Evolutionary conservation across 2,888 invertebrate genomes (phyloP).

Genomic region (Tetramorium bicarinatum): DNA sequence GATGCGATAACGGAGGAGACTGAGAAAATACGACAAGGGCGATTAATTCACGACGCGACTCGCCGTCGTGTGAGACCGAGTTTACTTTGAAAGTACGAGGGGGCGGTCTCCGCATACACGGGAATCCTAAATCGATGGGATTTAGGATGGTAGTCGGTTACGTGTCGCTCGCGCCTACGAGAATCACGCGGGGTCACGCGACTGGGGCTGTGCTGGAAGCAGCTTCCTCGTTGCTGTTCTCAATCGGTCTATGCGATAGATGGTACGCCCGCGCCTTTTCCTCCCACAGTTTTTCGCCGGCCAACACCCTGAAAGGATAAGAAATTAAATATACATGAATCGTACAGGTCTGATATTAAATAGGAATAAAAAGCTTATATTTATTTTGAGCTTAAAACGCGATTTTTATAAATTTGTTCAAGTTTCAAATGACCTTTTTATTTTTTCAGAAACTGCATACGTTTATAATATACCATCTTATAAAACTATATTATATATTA

Average conservation of each 20-base stretch:
- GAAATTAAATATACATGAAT: background rate
- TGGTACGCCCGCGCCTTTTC: slow-evolving; percentile 82
- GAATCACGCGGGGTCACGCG: slow-evolving; percentile 81
- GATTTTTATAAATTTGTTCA: background rate
- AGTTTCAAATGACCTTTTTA: background rate
- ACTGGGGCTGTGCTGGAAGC: slow-evolving; percentile 78
- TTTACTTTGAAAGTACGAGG: slow-evolving; percentile 42
- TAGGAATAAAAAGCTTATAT: background rate
- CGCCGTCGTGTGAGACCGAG: slow-evolving; percentile 20
- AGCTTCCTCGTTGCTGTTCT: slow-evolving; percentile 79
- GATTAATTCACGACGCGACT: slow-evolving; percentile 42
- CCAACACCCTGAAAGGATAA: slow-evolving; percentile 79
- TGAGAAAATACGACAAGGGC: slow-evolving; percentile 27
- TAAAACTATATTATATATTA: too few relatives aligned
- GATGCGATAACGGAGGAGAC: slow-evolving; percentile 35
- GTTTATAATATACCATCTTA: background rate
- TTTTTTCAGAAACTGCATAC: background rate
- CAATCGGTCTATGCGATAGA: slow-evolving; percentile 73
- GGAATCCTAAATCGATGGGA: slow-evolving; percentile 56
- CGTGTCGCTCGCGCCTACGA: slow-evolving; percentile 76
- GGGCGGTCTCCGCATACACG: slow-evolving; percentile 3
- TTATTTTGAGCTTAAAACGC: background rate
- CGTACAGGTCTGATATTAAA: background rate
- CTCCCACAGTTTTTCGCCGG: slow-evolving; percentile 83
- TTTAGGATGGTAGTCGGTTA: slow-evolving; percentile 33